Percentiles rank a stretch among this genome's conserved stretches.
Conservation (phyloP, 2,888 invertebrate species). For the Phyllotreta cruciferae region DNA sequence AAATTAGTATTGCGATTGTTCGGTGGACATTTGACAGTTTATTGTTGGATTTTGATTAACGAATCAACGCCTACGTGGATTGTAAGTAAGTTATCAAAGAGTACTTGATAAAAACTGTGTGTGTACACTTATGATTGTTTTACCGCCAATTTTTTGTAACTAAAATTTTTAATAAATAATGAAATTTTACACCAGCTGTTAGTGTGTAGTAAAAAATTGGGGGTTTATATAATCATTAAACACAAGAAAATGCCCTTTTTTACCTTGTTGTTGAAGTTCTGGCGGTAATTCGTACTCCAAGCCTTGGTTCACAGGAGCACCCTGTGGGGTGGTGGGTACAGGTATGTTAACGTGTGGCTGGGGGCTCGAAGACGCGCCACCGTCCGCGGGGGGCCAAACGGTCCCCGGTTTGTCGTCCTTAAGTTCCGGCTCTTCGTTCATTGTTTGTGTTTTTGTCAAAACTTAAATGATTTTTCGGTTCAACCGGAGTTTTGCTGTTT, state of each 20-base stretch:
- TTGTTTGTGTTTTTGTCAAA: slow-evolving; percentile 49
- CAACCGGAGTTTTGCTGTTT: slow-evolving; percentile 37
- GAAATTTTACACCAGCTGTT: not conserved
- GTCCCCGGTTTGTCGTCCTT: slow-evolving; percentile 52
- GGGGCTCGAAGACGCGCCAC: slow-evolving; percentile 50
- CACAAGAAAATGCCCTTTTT: not conserved
- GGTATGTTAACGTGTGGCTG: slow-evolving; percentile 60
- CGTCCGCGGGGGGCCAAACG: slow-evolving; percentile 56
- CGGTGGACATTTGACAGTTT: not conserved
- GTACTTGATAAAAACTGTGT: too few species aligned
- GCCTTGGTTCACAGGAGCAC: slow-evolving; percentile 62
- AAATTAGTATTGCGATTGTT: slow-evolving; percentile 1
- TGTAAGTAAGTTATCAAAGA: too few species aligned
- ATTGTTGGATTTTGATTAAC: not conserved
- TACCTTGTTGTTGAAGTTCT: slow-evolving; percentile 80
- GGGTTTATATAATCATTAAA: not conserved
- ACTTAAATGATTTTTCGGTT: slow-evolving; percentile 41
- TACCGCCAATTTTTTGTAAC: slow-evolving; percentile 3
- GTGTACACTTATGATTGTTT: not conserved
- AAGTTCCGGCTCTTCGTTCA: slow-evolving; percentile 59
- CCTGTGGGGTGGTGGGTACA: slow-evolving; percentile 68
- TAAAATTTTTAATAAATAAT: not conserved
- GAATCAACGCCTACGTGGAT: too few species aligned
- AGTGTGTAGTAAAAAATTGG: not conserved
- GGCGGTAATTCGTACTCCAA: slow-evolving; percentile 65